Base-by-base conservation (phyloP, 92 coral and sea anemone genomes). In the Bergia sp. region DNA sequence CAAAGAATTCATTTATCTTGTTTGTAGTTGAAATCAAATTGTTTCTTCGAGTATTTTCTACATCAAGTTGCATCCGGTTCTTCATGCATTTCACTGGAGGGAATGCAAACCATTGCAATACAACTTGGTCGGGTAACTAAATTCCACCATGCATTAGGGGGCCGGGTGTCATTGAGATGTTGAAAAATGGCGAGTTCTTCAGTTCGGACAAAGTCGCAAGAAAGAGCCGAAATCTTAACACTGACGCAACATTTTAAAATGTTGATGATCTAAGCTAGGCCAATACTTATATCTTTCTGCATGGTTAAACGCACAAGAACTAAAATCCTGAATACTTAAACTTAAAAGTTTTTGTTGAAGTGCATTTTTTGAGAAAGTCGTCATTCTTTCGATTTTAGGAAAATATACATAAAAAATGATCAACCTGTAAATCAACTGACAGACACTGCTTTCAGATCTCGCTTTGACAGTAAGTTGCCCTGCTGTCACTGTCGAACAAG, bases 31-130 rank as follows among this genome's bases (percentile, higher is more conserved):
- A 84, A 69, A 41, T 84, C 58, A 84, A 71, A 36, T 21, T 50
- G 39, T 69, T 84, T 84, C 21, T 71, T 71, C 43, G 29, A 72
- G 20, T 45, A 45, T 23, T 49, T 84, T 84, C 79, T 44, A 1
- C 61, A 44, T 7, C 53, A 72, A 44, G 58, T 72, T 29, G 41
- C 29, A 71, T 50, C 77, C 45, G 79, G 87, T 47, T 84, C 87
- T 71, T 44, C 87, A 84, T 84, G 87, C 87, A 84, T 84, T 84
- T 84, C 55, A 84, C 87, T 71, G 87, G 87, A 36, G 87, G 87
- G 42, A 84, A 84, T 72, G 87, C 66, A 7, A 72, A 84, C 58
- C 47, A 71, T 47, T 84, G 87, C 87, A 84, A 29, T 37, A 84
- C 87, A 36, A 84, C 87, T 20, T 84, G 87, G 87, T 84, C 87